Conservation (phyloP, 2,888 invertebrate species). For the Andrena bucephala region DNA sequence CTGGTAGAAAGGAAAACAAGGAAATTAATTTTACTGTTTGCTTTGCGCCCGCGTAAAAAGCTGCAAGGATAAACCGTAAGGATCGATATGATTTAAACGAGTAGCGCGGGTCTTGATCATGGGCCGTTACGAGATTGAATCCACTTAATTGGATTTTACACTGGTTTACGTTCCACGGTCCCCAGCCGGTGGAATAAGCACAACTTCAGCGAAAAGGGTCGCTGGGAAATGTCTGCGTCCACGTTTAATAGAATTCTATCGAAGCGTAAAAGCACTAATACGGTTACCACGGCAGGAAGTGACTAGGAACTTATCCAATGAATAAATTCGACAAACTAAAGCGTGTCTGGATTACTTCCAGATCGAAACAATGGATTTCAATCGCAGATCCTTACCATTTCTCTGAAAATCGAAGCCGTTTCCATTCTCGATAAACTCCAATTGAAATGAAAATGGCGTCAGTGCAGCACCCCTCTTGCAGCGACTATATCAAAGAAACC, state of each 20-base stretch:
- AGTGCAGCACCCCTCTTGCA: no score
- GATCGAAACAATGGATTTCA: background rate
- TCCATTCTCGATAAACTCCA: no score
- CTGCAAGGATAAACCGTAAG: background rate
- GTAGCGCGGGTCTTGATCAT: background rate
- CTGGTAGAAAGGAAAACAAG: background rate
- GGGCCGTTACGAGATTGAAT: slow-evolving; percentile 10
- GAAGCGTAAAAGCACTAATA: background rate
- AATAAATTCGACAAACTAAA: background rate
- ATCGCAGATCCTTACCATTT: no score
- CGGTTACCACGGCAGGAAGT: background rate
- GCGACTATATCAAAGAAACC: background rate
- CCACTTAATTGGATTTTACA: slow-evolving; percentile 45
- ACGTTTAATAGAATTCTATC: slow-evolving; percentile 21
- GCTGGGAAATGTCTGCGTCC: slow-evolving; percentile 2
- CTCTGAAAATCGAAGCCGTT: no score
- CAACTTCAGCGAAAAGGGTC: background rate
- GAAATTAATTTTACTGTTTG: slow-evolving; percentile 7
- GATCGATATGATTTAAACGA: slow-evolving; percentile 8
- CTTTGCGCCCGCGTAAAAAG: background rate
- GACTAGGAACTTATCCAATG: background rate
- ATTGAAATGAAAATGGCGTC: no score
- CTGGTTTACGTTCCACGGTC: slow-evolving; percentile 26
- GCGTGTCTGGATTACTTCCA: no score
- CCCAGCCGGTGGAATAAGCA: slow-evolving; percentile 13